A percentile compares a stretch with the other conserved stretches of the same genome.
phyloP scores from a whole-genome alignment of 92 coral and sea anemone species.

The Paramuricea clavata region DNA sequence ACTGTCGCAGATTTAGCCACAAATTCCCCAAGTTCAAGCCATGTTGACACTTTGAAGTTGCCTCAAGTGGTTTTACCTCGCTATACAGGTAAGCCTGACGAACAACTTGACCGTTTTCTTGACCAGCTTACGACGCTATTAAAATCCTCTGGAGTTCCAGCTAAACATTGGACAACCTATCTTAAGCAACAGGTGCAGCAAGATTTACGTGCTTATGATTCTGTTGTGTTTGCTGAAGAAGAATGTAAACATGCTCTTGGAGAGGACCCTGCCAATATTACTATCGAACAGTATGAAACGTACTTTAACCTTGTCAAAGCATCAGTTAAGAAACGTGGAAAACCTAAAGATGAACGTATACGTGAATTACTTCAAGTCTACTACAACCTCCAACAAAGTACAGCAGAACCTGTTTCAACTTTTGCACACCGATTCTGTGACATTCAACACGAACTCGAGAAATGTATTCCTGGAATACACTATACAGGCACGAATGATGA shows the following conservation, averaged over 20 bases:
- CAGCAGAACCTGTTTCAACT: not conserved
- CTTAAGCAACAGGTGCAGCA: conserved; percentile 32
- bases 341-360: conserved; percentile 18
- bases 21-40: not conserved
- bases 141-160: conserved; percentile 26
- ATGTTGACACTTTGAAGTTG: not conserved
- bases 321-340: conserved; percentile 20
- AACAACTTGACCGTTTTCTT: not conserved
- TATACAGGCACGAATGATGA: conserved; percentile 7
- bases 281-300: not conserved
- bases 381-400: conserved; percentile 13
- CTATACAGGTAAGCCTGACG: conserved; percentile 14
- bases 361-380: conserved; percentile 24
- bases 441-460: conserved; percentile 27
- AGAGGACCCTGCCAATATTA: conserved; percentile 1
- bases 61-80: conserved; percentile 15
- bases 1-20: not conserved
- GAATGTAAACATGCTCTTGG: conserved; percentile 10
- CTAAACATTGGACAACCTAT: conserved; percentile 24
- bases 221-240: conserved; percentile 17
- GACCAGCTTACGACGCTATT: conserved; percentile 28
- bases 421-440: conserved; percentile 16
- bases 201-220: conserved; percentile 25
- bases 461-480: conserved; percentile 15
- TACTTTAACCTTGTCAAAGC: conserved; percentile 1